These are phyloP conservation scores for Limonius californicus DNA, from an alignment of 1,140 invertebrate genomes.

Conservation along the genomic window DNA sequence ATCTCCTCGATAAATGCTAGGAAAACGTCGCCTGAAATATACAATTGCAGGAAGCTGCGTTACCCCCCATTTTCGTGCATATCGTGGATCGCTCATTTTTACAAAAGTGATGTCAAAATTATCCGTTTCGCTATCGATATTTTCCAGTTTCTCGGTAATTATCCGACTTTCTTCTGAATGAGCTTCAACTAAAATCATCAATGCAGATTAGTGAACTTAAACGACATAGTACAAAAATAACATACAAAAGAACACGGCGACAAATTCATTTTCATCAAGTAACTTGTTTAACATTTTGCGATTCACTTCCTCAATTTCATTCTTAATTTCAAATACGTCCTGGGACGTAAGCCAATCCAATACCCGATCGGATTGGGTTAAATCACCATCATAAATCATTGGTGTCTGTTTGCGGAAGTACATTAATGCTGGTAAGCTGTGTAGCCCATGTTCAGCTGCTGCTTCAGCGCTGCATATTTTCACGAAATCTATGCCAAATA, in stretches of 20 bases:
- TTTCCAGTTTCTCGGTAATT: constrained; percentile 81
- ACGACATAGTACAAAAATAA: constrained; percentile 32
- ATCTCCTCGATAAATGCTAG: constrained; percentile 90
- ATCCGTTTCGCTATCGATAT: constrained; percentile 89
- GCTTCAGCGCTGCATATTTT: constrained; percentile 85
- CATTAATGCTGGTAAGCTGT: constrained; percentile 80
- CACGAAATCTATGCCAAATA: constrained; percentile 92
- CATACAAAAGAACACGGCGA: constrained; percentile 95
- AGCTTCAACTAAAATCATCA: constrained; percentile 71
- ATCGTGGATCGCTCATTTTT: constrained; percentile 87
- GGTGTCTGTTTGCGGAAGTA: constrained; percentile 88
- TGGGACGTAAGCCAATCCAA: constrained; percentile 88
- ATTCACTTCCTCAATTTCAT: constrained; percentile 95
- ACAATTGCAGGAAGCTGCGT: constrained; percentile 87
- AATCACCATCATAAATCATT: constrained; percentile 86
- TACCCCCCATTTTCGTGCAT: constrained; percentile 93
- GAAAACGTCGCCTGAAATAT: constrained; percentile 90
- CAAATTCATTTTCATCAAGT: constrained; percentile 89
- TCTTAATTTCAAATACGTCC: constrained; percentile 93
- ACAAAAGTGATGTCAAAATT: constrained; percentile 94
- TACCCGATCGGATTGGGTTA: constrained; percentile 81
- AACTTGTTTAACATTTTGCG: constrained; percentile 92
- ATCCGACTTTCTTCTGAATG: constrained; percentile 73
- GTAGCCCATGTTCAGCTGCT: constrained; percentile 74
- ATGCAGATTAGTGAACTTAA: too few species aligned